These are phyloP conservation scores for Glyptemys insculpta DNA, from an alignment of 2,797 vertebrate genomes.

Conservation along the genomic window DNA sequence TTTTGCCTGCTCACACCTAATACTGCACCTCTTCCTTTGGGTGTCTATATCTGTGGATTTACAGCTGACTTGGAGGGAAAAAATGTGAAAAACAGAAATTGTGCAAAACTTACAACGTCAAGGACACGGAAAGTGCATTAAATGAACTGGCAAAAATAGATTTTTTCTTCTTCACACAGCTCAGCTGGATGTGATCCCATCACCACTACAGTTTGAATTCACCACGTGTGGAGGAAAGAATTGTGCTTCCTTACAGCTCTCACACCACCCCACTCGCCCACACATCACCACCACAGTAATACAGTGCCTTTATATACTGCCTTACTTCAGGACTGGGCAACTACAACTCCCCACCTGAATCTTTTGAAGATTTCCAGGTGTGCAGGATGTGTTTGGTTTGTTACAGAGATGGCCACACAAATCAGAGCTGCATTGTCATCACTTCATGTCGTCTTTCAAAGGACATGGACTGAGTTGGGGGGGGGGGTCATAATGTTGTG, in stretches of 20 bases:
- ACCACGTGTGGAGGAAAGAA: background rate
- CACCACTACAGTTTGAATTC: background rate
- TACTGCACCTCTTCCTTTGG: background rate
- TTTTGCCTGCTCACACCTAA: background rate
- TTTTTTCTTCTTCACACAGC: background rate
- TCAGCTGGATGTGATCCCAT: background rate
- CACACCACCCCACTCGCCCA: background rate
- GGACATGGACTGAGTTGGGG: fast-evolving
- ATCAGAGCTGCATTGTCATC: background rate
- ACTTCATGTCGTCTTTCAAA: background rate
- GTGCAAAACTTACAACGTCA: background rate
- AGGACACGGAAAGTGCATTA: background rate
- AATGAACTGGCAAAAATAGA: background rate
- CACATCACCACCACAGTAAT: background rate
- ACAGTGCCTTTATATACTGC: background rate
- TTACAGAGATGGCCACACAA: background rate
- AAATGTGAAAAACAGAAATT: background rate
- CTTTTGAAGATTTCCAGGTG: background rate
- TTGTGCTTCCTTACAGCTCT: background rate
- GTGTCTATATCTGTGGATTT: background rate
- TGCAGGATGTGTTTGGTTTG: background rate
- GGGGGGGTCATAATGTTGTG: fast-evolving
- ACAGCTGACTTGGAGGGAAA: background rate
- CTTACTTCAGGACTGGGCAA: background rate
- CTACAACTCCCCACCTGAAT: background rate